Conservation (phyloP, 2,113 vertebrate genomes). For the Tapirus terrestris region DNA sequence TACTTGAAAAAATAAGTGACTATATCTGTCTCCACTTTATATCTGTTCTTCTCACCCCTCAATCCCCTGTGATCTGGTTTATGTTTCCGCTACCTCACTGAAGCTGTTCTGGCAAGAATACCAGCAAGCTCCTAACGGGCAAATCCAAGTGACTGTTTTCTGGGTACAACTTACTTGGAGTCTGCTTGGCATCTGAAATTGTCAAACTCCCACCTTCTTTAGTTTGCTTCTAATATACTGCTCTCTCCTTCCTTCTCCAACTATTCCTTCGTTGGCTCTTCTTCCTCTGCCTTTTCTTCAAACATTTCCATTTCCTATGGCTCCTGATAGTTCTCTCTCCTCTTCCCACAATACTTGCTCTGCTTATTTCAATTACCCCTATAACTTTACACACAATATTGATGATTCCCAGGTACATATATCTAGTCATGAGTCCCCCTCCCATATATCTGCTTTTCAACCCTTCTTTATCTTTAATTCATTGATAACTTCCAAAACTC, state of each 20-base stretch:
- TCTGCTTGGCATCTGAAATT: not conserved
- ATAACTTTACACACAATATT: not conserved
- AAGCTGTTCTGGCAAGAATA: not conserved
- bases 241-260: not conserved
- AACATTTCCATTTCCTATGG: not conserved
- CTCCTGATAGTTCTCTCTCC: not conserved
- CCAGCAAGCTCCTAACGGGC: not conserved
- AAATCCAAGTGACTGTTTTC: not conserved
- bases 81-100: not conserved
- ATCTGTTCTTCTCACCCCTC: constrained; percentile 12
- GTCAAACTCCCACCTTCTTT: not conserved
- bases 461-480: not conserved
- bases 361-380: not conserved
- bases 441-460: not conserved
- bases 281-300: not conserved
- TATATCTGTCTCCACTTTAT: not conserved
- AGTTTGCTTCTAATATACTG: not conserved
- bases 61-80: not conserved
- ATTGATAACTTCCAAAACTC: constrained; percentile 3
- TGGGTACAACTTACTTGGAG: not conserved
- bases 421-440: not conserved
- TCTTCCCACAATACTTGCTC: not conserved
- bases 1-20: not conserved
- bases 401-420: not conserved
- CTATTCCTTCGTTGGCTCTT: not conserved